Evolutionary conservation across 2,113 vertebrate genomes (phyloP).

Genomic region (Oreochromis aureus): DNA sequence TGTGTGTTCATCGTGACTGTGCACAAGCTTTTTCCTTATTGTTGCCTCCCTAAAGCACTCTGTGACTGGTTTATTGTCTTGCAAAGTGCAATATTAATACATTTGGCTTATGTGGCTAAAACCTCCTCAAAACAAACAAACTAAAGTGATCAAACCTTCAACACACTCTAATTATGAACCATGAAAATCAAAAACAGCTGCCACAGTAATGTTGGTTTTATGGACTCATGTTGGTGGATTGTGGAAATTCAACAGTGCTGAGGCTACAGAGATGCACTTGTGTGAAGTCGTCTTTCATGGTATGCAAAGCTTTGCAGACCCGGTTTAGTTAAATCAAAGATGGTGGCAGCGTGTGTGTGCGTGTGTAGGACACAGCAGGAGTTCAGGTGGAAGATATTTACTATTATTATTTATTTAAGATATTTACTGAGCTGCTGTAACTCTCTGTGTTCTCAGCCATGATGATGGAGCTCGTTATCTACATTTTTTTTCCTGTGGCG

Average conservation of each 20-base stretch:
- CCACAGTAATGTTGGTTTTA: fast-evolving
- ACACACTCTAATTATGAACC: fast-evolving
- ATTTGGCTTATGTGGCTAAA: neutral
- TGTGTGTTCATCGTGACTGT: fast-evolving
- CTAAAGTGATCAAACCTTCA: fast-evolving
- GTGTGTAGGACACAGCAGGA: too few relatives aligned
- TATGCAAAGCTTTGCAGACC: fast-evolving
- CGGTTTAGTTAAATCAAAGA: too few relatives aligned
- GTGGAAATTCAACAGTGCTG: fast-evolving
- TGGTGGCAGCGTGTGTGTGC: too few relatives aligned
- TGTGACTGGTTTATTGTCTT: neutral
- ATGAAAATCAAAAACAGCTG: neutral
- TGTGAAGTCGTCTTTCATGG: neutral
- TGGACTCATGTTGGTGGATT: fast-evolving
- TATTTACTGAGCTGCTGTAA: too few relatives aligned
- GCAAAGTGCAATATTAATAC: neutral
- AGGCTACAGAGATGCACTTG: neutral
- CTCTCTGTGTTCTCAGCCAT: too few relatives aligned
- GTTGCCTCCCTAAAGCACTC: neutral
- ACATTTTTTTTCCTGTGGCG: too few relatives aligned
- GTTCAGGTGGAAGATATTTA: too few relatives aligned
- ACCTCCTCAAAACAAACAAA: fast-evolving
- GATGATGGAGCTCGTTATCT: too few relatives aligned
- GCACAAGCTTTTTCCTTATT: fast-evolving
- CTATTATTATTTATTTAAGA: too few relatives aligned